These are phyloP conservation scores for Camelus bactrianus DNA, from an alignment of 2,113 vertebrate species.

Conservation along the genomic window DNA sequence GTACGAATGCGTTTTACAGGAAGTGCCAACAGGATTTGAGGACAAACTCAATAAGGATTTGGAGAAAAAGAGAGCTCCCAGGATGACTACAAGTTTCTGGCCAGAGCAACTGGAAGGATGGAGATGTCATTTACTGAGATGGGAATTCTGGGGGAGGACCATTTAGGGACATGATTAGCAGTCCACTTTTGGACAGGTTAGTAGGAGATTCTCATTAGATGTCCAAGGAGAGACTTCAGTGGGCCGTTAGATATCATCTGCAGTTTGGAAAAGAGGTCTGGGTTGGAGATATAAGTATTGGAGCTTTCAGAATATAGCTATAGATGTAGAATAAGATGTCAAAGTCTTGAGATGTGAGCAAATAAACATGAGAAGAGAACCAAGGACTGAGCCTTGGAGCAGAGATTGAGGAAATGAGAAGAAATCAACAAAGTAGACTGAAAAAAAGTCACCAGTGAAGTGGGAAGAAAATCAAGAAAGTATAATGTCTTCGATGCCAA, in stretches of 20 bases:
- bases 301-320: neutral
- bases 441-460: neutral
- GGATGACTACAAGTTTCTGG: conserved; percentile 34
- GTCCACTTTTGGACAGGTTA: neutral
- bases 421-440: neutral
- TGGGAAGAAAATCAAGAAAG: neutral
- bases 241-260: neutral
- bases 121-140: conserved; percentile 52
- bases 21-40: neutral
- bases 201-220: conserved; percentile 41
- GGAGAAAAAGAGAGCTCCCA: neutral
- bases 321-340: neutral
- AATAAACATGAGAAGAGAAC: neutral
- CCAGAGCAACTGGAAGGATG: conserved; percentile 45
- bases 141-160: conserved; percentile 68
- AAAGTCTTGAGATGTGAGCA: neutral
- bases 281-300: neutral
- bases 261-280: neutral
- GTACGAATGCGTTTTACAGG: neutral
- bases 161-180: neutral
- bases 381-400: neutral
- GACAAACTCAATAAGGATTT: neutral
- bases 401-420: neutral
- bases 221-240: neutral
- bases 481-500: neutral